Base-by-base conservation (phyloP, 1,140 invertebrate genomes). In the Batillaria attramentaria region DNA sequence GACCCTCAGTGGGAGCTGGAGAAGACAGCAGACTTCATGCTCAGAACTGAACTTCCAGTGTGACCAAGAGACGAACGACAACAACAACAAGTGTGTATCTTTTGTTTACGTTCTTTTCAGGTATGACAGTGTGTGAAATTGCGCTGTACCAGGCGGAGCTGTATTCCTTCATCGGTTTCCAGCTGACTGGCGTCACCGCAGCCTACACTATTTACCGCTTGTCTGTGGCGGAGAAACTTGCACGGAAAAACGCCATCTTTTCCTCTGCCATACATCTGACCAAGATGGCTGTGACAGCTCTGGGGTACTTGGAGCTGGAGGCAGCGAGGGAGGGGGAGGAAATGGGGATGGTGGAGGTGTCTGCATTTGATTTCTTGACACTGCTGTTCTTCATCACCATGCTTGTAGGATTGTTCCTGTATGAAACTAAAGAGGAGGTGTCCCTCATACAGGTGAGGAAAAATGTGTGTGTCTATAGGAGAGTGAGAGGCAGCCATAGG, bases 201-300 rank as follows among this genome's bases (percentile, higher is more conserved):
- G 76, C 77, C 0, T 87, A 87, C 74, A 84, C 80, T 37, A 60
- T 86, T 5, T 79, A 87, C 50, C 85, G 86, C 54, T 75, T 85
- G 60, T 73, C 85, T 20, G 46, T 83, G 0, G 76, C 83, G 20
- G 79, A 81, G 41, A 84, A 83, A 39, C 75, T 87, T 5, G 75
- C 82, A 16, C 57, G 72, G 28, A 78, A 77, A 28, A 46, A 65
- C 2, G 79, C 81, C 10, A n/a, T 78, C 28, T n/a, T 80, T 10
- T 42, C 79, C 4, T 78, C 81, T 6, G 69, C 79, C 24, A 37
- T 84, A 28, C 83, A 84, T 33, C 31, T 79, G 18, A 79, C 79
- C 42, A 84, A 84, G 50, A 75, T 77, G 16, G 39, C 74, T 0
- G 54, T 73, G 18, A 76, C 72, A 28, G 72, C 72, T 24, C 28